These are phyloP conservation scores for Bujurquina vittata DNA, from an alignment of 2,113 vertebrate species.

Conservation along the genomic window DNA sequence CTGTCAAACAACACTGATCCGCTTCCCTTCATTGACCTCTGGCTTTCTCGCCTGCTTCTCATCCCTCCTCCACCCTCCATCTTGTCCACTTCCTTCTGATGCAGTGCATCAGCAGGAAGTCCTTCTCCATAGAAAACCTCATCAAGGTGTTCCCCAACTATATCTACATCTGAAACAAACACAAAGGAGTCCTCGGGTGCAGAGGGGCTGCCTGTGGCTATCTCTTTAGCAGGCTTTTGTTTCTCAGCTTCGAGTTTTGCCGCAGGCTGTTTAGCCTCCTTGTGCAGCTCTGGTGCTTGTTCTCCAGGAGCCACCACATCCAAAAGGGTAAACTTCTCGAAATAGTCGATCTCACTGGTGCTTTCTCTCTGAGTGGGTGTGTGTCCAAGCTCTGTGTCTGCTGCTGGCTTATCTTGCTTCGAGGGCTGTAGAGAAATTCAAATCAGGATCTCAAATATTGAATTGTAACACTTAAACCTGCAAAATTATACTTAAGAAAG, in stretches of 20 bases:
- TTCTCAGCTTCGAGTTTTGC: conserved; percentile 32
- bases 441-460: not conserved
- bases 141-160: conserved; percentile 85
- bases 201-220: conserved; percentile 25
- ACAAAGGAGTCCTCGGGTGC: conserved; percentile 74
- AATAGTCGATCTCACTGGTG: conserved; percentile 86
- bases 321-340: conserved; percentile 92
- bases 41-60: conserved; percentile 70
- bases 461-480: not conserved
- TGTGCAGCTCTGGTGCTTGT: conserved; percentile 52
- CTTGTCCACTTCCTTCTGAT: conserved; percentile 52
- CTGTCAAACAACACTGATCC: conserved; percentile 85
- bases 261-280: conserved; percentile 29
- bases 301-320: conserved; percentile 76
- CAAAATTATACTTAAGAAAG: not conserved
- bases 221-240: conserved; percentile 49
- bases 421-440: conserved; percentile 38
- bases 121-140: conserved; percentile 88
- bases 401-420: conserved; percentile 37
- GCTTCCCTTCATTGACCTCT: conserved; percentile 71
- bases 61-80: conserved; percentile 22
- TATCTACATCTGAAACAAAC: conserved; percentile 84
- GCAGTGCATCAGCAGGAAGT: conserved; percentile 46
- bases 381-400: conserved; percentile 28
- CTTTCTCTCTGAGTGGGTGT: conserved; percentile 54